A percentile compares a stretch with the other conserved stretches of the same genome.
Evolutionary conservation across 2,888 invertebrate species (phyloP).

Genomic region (Cataglyphis altisquamis): DNA sequence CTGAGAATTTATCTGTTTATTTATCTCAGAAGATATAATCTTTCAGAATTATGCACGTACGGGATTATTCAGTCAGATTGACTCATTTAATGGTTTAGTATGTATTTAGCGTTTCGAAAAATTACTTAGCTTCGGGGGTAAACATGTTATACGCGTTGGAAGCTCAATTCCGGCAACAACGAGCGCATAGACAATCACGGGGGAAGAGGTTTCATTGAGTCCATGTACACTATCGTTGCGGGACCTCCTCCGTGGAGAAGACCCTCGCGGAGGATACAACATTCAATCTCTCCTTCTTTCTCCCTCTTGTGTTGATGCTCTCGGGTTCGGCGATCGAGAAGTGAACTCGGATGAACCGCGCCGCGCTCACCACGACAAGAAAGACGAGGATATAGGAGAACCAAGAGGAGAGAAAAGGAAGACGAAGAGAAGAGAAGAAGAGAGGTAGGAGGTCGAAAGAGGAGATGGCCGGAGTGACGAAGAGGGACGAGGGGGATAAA

Average conservation of each 20-base stretch:
- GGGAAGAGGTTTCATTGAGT: slow-evolving; percentile 41
- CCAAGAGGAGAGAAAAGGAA: slow-evolving; percentile 18
- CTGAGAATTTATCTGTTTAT: neutral
- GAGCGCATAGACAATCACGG: slow-evolving; percentile 29
- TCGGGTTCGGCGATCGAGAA: slow-evolving; percentile 84
- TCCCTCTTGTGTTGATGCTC: slow-evolving; percentile 68
- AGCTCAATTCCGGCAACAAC: slow-evolving; percentile 13
- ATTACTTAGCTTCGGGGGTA: neutral
- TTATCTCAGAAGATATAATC: neutral
- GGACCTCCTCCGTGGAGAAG: slow-evolving; percentile 6
- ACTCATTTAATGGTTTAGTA: neutral
- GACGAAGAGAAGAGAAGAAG: slow-evolving; percentile 48
- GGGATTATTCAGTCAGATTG: neutral
- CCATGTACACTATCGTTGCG: slow-evolving; percentile 25
- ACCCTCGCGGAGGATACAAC: slow-evolving; percentile 17
- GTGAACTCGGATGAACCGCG: slow-evolving; percentile 85
- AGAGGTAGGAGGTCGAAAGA: slow-evolving; percentile 54
- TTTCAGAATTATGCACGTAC: neutral
- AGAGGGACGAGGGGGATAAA: slow-evolving; percentile 34
- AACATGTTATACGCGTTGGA: slow-evolving; percentile 8
- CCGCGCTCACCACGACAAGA: slow-evolving; percentile 67
- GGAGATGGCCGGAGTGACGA: slow-evolving; percentile 62
- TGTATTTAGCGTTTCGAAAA: neutral
- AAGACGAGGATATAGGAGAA: slow-evolving; percentile 50
- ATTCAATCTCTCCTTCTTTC: slow-evolving; percentile 31